These are phyloP conservation scores for Pelodytes ibericus DNA, from an alignment of 2,797 vertebrate genomes.

Conservation along the genomic window DNA sequence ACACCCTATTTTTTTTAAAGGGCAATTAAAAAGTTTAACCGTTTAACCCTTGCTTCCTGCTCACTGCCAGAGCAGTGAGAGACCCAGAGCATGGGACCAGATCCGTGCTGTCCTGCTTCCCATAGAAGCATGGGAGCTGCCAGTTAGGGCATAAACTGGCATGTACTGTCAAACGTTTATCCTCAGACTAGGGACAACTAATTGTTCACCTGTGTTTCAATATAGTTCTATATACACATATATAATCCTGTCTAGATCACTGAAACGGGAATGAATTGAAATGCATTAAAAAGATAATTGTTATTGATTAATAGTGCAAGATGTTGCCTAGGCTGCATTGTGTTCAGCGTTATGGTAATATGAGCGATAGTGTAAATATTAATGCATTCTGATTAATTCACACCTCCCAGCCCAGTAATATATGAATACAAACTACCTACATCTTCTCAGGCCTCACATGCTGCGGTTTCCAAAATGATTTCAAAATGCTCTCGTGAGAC, in stretches of 20 bases:
- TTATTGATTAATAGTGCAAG: not conserved
- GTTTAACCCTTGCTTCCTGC: no score
- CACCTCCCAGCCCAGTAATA: slow-evolving; percentile 3
- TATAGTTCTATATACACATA: no score
- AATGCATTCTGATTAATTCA: slow-evolving; percentile 28
- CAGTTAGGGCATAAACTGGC: no score
- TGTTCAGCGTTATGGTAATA: not conserved
- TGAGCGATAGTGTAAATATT: slow-evolving; percentile 10
- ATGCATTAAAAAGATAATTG: not conserved
- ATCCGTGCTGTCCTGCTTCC: no score
- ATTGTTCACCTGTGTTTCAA: no score
- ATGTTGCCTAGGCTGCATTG: not conserved
- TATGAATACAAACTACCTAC: slow-evolving; percentile 10
- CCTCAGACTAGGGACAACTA: no score
- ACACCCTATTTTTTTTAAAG: not conserved
- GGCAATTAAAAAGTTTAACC: no score
- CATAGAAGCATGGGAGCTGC: no score
- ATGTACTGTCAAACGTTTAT: no score
- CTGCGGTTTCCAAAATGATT: slow-evolving; percentile 26
- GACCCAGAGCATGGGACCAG: no score
- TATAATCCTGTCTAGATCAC: not conserved
- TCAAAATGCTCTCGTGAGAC: slow-evolving; percentile 23
- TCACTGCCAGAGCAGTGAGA: no score
- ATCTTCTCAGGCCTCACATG: slow-evolving; percentile 21
- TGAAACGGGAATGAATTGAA: not conserved